phyloP scores from a whole-genome alignment of 2,888 invertebrate genomes.

The Ctenicera cuprea region DNA sequence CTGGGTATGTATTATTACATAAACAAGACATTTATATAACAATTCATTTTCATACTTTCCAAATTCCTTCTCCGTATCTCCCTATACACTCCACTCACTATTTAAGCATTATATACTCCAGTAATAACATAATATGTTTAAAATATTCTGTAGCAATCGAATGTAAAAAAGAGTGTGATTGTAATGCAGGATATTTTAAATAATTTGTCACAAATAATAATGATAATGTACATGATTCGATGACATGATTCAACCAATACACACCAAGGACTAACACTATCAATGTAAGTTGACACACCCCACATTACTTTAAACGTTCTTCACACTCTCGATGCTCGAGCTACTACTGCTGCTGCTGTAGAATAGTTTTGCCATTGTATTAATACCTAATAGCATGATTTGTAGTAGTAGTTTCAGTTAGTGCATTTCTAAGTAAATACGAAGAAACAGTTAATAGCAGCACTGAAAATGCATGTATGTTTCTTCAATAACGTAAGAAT shows the following conservation, averaged over 20 bases:
- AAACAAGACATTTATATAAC: slow-evolving; percentile 1
- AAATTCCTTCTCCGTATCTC: slow-evolving; percentile 1
- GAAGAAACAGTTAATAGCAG: slow-evolving; percentile 34
- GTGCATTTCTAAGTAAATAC: slow-evolving; percentile 38
- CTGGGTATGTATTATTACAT: slow-evolving; percentile 18
- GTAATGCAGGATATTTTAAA: slow-evolving; percentile 39
- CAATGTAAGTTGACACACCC: slow-evolving; percentile 70
- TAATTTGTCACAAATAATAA: slow-evolving; percentile 41
- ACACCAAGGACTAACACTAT: slow-evolving; percentile 68
- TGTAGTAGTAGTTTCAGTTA: slow-evolving; percentile 36
- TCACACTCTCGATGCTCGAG: slow-evolving; percentile 54
- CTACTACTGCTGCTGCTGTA: slow-evolving; percentile 48
- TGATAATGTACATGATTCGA: slow-evolving; percentile 49
- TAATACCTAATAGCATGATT: slow-evolving; percentile 39
- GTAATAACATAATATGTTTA: slow-evolving; percentile 38
- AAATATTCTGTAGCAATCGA: slow-evolving; percentile 31
- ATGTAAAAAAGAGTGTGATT: background rate
- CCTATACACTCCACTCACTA: slow-evolving; percentile 20
- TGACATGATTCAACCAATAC: slow-evolving; percentile 54
- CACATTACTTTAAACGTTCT: slow-evolving; percentile 62
- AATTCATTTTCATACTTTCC: slow-evolving; percentile 12
- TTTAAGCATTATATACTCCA: slow-evolving; percentile 39
- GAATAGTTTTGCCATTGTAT: slow-evolving; percentile 45
- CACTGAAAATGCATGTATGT: background rate
- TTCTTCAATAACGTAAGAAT: background rate